phyloP scores from a whole-genome alignment of 2,888 invertebrate genomes.

The Stenichneumon culpator region DNA sequence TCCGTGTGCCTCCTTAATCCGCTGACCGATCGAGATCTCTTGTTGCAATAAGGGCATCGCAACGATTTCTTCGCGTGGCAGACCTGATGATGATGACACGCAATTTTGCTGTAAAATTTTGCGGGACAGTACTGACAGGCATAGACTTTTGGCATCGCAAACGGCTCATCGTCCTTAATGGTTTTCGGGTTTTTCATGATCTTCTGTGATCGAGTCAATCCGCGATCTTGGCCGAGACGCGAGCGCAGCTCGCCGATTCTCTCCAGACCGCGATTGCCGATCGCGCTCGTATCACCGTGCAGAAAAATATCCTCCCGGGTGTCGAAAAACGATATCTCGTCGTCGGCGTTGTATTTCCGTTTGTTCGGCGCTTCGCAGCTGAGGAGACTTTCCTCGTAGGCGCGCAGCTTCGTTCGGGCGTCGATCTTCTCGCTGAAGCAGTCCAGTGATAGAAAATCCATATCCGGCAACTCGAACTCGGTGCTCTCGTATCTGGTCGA shows the following conservation, averaged over 20 bases:
- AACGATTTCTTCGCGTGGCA: conserved; percentile 44
- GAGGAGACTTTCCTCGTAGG: background rate
- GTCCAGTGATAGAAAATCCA: conserved; percentile 25
- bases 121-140: conserved; percentile 51
- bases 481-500: conserved; percentile 1
- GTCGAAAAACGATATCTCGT: conserved; percentile 18
- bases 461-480: conserved; percentile 1
- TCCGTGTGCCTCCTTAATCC: conserved; percentile 54
- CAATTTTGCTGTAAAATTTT: conserved; percentile 43
- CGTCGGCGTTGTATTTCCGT: background rate
- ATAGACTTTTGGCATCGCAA: conserved; percentile 38
- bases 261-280: conserved; percentile 19
- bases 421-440: background rate
- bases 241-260: conserved; percentile 26
- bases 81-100: conserved; percentile 59
- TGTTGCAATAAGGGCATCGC: conserved; percentile 37
- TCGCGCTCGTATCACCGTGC: background rate
- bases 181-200: background rate
- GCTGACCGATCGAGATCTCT: conserved; percentile 36
- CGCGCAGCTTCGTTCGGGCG: background rate
- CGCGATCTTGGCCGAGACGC: background rate
- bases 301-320: conserved; percentile 21
- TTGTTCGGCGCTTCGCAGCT: background rate
- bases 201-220: background rate
- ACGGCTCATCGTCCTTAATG: background rate